Conservation (phyloP, 2,113 vertebrate species). For the Malurus cyaneus region DNA sequence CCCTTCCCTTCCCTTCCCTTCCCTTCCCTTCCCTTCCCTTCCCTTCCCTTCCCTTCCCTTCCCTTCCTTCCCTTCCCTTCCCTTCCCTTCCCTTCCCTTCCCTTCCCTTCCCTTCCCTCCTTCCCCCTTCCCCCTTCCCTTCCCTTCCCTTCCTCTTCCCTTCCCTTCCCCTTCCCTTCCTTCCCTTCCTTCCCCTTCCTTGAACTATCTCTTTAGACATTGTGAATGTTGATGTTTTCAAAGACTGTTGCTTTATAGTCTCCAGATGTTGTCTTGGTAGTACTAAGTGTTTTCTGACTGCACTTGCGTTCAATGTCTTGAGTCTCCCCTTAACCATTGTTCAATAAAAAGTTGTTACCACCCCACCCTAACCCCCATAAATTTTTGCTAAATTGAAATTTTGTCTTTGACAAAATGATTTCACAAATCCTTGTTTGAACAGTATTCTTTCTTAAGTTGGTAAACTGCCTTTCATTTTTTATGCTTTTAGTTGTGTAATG, state of each 20-base stretch:
- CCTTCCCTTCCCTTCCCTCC: too few relatives aligned
- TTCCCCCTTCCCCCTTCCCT: not conserved
- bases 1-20: too few relatives aligned
- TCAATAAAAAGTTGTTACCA: not conserved
- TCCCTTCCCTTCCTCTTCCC: not conserved
- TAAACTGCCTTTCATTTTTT: not conserved
- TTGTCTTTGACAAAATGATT: not conserved
- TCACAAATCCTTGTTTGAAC: not conserved
- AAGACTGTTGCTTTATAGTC: not conserved
- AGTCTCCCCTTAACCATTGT: not conserved
- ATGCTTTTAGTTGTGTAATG: not conserved
- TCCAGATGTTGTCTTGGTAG: not conserved
- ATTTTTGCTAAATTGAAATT: not conserved
- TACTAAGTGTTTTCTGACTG: not conserved
- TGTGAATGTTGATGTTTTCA: not conserved
- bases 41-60: too few relatives aligned
- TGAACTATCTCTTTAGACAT: not conserved
- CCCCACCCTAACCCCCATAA: accelerated
- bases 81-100: not conserved
- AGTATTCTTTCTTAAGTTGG: not conserved
- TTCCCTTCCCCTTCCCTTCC: too few relatives aligned
- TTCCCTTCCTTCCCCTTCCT: too few relatives aligned
- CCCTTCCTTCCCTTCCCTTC: not conserved
- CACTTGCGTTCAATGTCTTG: not conserved
- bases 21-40: too few relatives aligned